Percentiles rank a stretch among this genome's conserved stretches.
Evolutionary conservation across 2,797 vertebrate species (phyloP).

Genomic region (Tarsius wallacei): DNA sequence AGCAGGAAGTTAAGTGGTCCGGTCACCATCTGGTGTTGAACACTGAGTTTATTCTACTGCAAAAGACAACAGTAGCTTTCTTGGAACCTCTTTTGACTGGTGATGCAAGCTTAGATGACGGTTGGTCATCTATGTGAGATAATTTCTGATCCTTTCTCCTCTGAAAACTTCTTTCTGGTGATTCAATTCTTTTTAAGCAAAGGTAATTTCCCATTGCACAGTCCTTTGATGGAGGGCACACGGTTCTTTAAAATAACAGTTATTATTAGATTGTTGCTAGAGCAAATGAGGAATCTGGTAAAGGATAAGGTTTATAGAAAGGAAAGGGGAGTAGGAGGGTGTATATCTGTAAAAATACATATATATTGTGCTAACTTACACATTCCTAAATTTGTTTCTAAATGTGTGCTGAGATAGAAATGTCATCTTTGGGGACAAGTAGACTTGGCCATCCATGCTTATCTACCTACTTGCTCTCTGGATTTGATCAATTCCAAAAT

Average conservation of each 20-base stretch:
- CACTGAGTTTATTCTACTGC: neutral
- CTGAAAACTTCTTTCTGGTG: neutral
- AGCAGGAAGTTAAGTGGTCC: neutral
- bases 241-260: conserved; percentile 1
- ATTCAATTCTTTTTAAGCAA: neutral
- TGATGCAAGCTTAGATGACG: rapidly evolving
- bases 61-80: neutral
- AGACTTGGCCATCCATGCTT: neutral
- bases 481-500: conserved; percentile 52
- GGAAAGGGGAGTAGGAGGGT: neutral
- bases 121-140: neutral
- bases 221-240: neutral
- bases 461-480: neutral
- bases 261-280: neutral
- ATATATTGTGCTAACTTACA: neutral
- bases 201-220: neutral
- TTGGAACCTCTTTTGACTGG: neutral
- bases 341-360: neutral
- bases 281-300: neutral
- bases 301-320: neutral
- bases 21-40: too few species aligned
- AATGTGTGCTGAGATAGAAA: neutral
- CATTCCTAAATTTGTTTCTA: neutral
- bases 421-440: neutral
- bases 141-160: neutral